Conservation (phyloP, 2,797 vertebrate species). For the Valencia hispanica region DNA sequence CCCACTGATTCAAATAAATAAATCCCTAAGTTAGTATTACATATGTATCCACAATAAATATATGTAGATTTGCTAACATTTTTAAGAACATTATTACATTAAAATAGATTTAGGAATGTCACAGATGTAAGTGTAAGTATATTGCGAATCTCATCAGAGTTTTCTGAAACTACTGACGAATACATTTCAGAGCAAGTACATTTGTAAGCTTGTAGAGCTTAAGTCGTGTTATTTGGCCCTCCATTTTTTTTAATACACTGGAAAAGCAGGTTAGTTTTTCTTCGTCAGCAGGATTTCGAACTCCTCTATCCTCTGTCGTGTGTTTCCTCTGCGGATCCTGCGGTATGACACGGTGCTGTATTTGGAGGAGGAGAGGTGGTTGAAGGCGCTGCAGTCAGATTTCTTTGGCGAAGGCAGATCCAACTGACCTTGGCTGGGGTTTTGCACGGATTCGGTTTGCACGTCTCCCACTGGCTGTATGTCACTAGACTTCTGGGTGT, state of each 20-base stretch:
- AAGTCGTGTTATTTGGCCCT: background rate
- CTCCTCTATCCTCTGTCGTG: conserved; percentile 91
- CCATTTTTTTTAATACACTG: background rate
- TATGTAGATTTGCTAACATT: background rate
- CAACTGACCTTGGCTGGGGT: conserved; percentile 53
- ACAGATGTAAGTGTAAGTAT: background rate
- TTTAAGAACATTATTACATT: background rate
- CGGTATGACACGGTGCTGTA: conserved; percentile 95
- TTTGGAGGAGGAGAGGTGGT: conserved; percentile 84
- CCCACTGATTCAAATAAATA: background rate
- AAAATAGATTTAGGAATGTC: background rate
- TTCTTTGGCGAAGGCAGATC: conserved; percentile 67
- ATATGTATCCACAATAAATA: background rate
- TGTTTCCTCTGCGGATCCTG: conserved; percentile 93
- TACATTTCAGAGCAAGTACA: conserved; percentile 9
- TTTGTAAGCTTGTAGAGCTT: background rate
- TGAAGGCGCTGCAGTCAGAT: conserved; percentile 64
- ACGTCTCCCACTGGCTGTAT: conserved; percentile 62
- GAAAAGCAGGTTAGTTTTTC: conserved; percentile 37
- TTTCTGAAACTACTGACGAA: background rate
- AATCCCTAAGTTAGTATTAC: background rate
- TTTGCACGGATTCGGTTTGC: conserved; percentile 29
- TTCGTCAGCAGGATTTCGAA: conserved; percentile 90
- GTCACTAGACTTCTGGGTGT: conserved; percentile 57
- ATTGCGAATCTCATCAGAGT: background rate